Evolutionary conservation across 2,113 vertebrate species (phyloP).

Genomic region (Egretta garzetta): DNA sequence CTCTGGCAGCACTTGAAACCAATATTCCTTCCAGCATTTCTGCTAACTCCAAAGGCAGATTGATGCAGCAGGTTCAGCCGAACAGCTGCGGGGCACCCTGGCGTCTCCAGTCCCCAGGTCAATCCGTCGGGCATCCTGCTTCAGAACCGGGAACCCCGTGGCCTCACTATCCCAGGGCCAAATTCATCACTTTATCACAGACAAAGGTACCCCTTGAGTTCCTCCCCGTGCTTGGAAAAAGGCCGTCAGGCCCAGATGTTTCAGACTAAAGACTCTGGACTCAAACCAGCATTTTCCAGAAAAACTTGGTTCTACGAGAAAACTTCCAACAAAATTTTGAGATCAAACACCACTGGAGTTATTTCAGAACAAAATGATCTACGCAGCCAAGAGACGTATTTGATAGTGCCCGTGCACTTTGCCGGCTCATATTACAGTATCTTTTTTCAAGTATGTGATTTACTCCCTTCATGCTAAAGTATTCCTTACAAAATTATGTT

Average conservation of each 20-base stretch:
- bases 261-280: not conserved
- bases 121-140: rapidly evolving
- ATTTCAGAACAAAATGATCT: not conserved
- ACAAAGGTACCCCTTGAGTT: not conserved
- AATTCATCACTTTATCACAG: not conserved
- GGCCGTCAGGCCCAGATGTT: not conserved
- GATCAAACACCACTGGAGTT: slow-evolving; percentile 10
- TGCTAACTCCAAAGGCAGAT: not conserved
- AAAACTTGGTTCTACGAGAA: not conserved
- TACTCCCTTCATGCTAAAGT: not conserved
- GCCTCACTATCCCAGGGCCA: not conserved
- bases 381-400: not conserved
- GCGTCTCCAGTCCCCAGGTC: not conserved
- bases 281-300: slow-evolving; percentile 7
- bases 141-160: not conserved
- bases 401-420: not conserved
- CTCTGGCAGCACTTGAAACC: not conserved
- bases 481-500: not conserved
- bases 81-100: rapidly evolving
- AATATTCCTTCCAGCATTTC: not conserved
- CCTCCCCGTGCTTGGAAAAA: not conserved
- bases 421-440: not conserved
- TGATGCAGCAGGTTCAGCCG: not conserved
- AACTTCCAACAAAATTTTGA: not conserved
- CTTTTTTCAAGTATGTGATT: not conserved